Evolutionary conservation across 2,888 invertebrate genomes (phyloP).

Genomic region (Ectemnius cavifrons): DNA sequence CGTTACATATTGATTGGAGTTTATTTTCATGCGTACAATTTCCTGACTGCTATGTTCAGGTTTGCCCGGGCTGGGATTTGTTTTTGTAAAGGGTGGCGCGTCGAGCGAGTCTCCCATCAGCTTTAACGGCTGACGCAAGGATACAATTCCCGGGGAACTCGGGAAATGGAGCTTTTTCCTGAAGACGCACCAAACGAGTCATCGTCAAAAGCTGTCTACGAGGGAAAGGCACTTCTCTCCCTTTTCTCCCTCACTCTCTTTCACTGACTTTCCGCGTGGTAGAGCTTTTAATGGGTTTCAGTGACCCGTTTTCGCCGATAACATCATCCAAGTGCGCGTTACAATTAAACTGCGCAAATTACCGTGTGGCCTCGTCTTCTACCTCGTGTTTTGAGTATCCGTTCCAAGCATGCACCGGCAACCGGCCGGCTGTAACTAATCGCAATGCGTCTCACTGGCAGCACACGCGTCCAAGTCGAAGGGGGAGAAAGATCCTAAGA

Average conservation of each 20-base stretch:
- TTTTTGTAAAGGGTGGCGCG: not conserved
- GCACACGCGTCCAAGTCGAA: too few species aligned
- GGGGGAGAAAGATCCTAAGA: too few species aligned
- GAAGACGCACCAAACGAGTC: constrained; percentile 6
- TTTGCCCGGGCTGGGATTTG: too few species aligned
- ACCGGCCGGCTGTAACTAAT: not conserved
- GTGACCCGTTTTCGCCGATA: constrained; percentile 23
- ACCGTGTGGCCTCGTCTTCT: not conserved
- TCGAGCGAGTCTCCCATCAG: constrained; percentile 5
- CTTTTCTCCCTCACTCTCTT: too few species aligned
- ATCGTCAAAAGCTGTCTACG: constrained; percentile 19
- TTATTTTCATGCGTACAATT: too few species aligned
- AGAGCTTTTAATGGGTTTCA: constrained; percentile 10
- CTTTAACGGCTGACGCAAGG: constrained; percentile 19
- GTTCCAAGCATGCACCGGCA: not conserved
- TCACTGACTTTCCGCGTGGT: not conserved
- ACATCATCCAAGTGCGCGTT: not conserved
- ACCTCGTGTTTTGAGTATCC: not conserved
- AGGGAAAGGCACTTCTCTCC: not conserved
- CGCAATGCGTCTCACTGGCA: not conserved
- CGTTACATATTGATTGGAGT: too few species aligned
- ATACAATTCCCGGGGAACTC: not conserved
- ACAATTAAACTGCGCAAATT: constrained; percentile 21
- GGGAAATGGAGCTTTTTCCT: constrained; percentile 12
- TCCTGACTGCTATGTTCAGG: too few species aligned